Percentiles rank a stretch among this genome's conserved stretches.
Conservation (phyloP, 1,140 invertebrate genomes). For the Pogonus chalceus region DNA sequence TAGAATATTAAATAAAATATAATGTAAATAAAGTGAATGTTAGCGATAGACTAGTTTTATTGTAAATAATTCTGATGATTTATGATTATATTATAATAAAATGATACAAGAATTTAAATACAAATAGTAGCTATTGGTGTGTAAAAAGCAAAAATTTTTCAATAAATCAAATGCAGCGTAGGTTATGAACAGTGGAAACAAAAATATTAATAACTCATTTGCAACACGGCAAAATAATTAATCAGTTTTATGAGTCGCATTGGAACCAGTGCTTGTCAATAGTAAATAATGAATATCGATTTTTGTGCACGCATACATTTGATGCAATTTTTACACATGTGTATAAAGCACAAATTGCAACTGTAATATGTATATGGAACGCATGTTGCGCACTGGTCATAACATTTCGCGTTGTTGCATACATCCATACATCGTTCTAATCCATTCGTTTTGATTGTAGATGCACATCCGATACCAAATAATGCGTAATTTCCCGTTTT, state of each 20-base stretch:
- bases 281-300: slow-evolving; percentile 2
- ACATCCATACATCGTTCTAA: too few relatives aligned
- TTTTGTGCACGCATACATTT: not conserved
- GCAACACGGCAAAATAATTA: not conserved
- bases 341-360: not conserved
- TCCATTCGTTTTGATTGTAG: not conserved
- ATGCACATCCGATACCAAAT: not conserved
- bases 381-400: not conserved
- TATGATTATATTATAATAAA: not conserved
- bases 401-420: not conserved
- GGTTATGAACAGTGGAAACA: not conserved
- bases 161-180: not conserved
- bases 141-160: not conserved
- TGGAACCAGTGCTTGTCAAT: not conserved
- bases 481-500: slow-evolving; percentile 5
- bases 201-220: slow-evolving; percentile 7
- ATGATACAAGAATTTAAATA: not conserved
- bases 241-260: not conserved
- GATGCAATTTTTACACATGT: not conserved
- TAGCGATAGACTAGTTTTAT: too few relatives aligned
- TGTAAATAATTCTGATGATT: too few relatives aligned
- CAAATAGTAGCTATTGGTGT: not conserved
- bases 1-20: too few relatives aligned
- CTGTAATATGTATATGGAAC: not conserved
- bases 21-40: too few relatives aligned